Percentiles rank a stretch among this genome's conserved stretches.
Evolutionary conservation across 2,113 vertebrate genomes (phyloP).

Genomic region (Protomyctophum bolini): DNA sequence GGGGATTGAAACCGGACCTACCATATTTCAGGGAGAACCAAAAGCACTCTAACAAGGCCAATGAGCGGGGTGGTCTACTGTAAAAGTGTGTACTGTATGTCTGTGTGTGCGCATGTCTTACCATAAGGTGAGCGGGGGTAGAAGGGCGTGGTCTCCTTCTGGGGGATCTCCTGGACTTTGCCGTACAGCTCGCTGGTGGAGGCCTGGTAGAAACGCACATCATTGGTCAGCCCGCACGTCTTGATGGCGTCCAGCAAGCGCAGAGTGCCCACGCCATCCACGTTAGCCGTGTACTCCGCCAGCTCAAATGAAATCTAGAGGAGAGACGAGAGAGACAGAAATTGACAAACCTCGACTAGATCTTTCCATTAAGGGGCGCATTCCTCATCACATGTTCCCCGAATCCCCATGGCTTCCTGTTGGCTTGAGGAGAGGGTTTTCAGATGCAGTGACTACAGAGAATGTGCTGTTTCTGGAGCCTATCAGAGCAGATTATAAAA

Average conservation of each 20-base stretch:
- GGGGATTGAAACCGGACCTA: too few species aligned
- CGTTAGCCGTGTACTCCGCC: conserved; percentile 96
- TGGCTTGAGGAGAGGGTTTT: neutral
- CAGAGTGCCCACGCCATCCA: conserved; percentile 94
- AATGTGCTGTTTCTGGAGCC: conserved; percentile 21
- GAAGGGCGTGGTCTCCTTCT: conserved; percentile 97
- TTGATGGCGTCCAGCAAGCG: conserved; percentile 94
- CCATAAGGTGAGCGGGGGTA: conserved; percentile 98
- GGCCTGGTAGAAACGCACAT: conserved; percentile 96
- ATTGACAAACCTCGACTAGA: neutral
- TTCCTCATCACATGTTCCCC: too few species aligned
- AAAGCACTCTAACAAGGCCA: too few species aligned
- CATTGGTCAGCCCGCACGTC: conserved; percentile 92
- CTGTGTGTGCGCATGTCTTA: conserved; percentile 59
- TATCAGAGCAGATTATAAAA: conserved; percentile 20
- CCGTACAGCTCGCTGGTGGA: conserved; percentile 98
- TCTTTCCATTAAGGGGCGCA: too few species aligned
- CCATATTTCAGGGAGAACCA: too few species aligned
- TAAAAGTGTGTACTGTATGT: conserved; percentile 1
- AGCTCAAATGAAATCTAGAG: conserved; percentile 95
- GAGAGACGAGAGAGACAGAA: neutral
- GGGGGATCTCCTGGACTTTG: conserved; percentile 97
- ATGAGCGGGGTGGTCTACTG: too few species aligned
- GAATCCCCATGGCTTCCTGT: too few species aligned
- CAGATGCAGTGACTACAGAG: neutral